Percentiles rank a stretch among this genome's conserved stretches.
Conservation (phyloP, 1,140 invertebrate genomes). For the Microplitis mediator region DNA sequence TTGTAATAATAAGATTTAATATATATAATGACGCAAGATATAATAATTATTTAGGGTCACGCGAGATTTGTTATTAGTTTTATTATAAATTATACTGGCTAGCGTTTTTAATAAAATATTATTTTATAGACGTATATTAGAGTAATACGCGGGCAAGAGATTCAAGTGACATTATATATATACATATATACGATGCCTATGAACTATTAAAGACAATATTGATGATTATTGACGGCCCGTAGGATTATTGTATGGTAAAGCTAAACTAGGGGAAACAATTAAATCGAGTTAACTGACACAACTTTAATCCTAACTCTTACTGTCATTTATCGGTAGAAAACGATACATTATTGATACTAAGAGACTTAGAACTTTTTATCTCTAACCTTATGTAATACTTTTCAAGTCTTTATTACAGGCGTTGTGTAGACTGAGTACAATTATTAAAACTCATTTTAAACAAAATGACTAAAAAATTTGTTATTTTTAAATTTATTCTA, state of each 20-base stretch:
- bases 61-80: not conserved
- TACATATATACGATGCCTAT: not conserved
- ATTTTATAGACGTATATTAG: no score
- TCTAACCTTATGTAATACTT: no score
- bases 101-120: no score
- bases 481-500: no score
- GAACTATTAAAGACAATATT: slow-evolving; percentile 38
- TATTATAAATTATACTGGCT: not conserved
- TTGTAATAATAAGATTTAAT: no score
- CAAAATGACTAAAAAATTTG: no score
- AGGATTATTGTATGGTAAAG: slow-evolving; percentile 60
- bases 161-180: not conserved
- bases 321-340: slow-evolving; percentile 56
- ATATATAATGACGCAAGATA: not conserved
- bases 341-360: slow-evolving; percentile 60
- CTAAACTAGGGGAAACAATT: slow-evolving; percentile 55
- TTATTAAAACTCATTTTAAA: no score
- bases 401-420: no score
- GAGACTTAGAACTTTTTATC: no score
- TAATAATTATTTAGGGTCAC: not conserved
- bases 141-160: no score
- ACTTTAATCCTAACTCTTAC: slow-evolving; percentile 62
- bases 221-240: slow-evolving; percentile 42
- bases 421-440: no score
- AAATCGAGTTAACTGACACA: slow-evolving; percentile 61